Evolutionary conservation across 2,113 vertebrate genomes (phyloP).

Genomic region (Egretta garzetta): DNA sequence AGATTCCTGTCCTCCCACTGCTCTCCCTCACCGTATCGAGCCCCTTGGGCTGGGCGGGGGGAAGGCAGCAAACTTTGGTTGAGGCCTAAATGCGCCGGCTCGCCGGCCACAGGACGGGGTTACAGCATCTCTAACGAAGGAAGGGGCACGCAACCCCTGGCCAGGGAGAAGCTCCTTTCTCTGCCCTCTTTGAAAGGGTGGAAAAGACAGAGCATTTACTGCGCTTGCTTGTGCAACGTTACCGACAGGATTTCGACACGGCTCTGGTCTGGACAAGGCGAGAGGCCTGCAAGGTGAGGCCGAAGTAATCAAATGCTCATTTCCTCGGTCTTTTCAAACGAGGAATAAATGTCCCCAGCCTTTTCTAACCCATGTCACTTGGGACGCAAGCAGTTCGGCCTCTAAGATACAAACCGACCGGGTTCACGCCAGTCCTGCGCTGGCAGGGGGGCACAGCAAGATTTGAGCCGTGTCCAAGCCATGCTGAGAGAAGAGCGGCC

Average conservation of each 20-base stretch:
- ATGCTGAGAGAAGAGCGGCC: not conserved
- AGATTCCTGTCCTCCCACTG: fast-evolving
- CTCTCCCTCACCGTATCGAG: not conserved
- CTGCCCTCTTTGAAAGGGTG: not conserved
- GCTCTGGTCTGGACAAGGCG: not conserved
- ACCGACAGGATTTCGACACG: not conserved
- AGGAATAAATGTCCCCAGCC: not conserved
- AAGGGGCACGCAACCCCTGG: fast-evolving
- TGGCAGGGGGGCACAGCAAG: not conserved
- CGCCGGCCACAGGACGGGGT: fast-evolving
- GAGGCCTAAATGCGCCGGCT: not conserved
- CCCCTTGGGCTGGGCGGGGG: too few relatives aligned
- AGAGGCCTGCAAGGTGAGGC: not conserved
- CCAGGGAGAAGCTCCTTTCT: not conserved
- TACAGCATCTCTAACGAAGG: not conserved
- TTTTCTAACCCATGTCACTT: fast-evolving
- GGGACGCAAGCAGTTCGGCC: too few relatives aligned
- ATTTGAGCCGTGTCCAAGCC: not conserved
- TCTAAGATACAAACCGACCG: not conserved
- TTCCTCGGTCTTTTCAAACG: fast-evolving
- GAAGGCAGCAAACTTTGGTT: too few relatives aligned
- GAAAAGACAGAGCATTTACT: not conserved
- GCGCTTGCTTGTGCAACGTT: not conserved
- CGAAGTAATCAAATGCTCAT: not conserved
- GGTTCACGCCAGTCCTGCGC: not conserved